Conservation (phyloP, 2,797 vertebrate genomes). For the Cossypha caffra region DNA sequence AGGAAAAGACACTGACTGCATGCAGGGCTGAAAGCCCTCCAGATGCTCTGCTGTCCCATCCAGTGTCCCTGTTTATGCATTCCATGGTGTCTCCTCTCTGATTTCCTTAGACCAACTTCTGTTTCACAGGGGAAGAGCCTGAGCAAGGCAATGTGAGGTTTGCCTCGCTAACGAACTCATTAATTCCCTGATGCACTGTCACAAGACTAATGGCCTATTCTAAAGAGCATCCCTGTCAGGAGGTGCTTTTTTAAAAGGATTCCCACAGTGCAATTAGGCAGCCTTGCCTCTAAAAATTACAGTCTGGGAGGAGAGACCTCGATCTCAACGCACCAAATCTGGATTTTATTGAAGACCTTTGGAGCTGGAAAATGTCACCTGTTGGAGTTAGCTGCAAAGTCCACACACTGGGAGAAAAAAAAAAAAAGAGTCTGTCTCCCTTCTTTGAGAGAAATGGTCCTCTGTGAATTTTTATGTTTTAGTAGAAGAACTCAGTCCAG, state of each 20-base stretch:
- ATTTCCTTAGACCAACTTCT: neutral
- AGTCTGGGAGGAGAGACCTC: neutral
- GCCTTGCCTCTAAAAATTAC: neutral
- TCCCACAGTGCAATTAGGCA: neutral
- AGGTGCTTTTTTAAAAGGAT: neutral
- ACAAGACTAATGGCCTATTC: neutral
- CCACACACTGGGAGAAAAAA: neutral
- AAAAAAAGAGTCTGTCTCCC: neutral
- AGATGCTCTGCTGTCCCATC: neutral
- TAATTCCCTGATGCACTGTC: neutral
- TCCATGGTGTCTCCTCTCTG: neutral
- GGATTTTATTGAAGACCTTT: neutral
- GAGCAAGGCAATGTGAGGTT: neutral
- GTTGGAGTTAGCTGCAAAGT: neutral
- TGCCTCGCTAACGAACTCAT: neutral
- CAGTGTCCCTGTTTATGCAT: neutral
- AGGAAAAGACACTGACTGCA: neutral
- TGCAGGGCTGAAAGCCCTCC: neutral
- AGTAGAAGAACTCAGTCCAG: neutral
- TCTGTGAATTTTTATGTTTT: neutral
- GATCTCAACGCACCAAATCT: neutral
- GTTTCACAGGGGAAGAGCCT: neutral
- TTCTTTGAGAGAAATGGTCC: neutral
- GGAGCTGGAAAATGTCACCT: neutral
- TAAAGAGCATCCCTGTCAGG: neutral